Evolutionary conservation across 2,113 vertebrate genomes (phyloP).

Genomic region (Elaphurus davidianus): DNA sequence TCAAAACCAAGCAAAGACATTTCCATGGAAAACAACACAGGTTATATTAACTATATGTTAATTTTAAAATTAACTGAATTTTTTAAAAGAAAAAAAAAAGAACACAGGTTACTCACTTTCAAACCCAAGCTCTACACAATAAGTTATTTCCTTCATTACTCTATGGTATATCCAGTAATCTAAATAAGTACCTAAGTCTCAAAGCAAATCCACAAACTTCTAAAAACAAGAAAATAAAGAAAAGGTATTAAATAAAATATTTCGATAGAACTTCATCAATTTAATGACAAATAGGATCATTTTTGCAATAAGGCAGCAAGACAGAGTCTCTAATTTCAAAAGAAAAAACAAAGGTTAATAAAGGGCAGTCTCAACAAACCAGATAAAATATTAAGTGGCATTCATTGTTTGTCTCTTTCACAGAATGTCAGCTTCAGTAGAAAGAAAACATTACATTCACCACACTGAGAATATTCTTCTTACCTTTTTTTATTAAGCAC

Average conservation of each 20-base stretch:
- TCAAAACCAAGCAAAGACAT: background rate
- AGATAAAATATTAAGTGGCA: conserved; percentile 31
- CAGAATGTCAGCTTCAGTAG: background rate
- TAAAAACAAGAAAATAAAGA: background rate
- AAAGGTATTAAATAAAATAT: background rate
- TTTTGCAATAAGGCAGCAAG: background rate
- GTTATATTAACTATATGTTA: background rate
- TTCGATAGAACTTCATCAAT: conserved; percentile 9
- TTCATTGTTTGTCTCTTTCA: background rate
- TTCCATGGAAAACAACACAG: background rate
- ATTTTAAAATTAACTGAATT: background rate
- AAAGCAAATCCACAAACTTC: background rate
- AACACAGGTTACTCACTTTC: background rate
- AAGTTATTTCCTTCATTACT: background rate
- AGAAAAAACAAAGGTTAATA: background rate
- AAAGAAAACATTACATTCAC: background rate
- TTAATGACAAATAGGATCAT: conserved; percentile 4
- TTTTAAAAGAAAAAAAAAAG: background rate
- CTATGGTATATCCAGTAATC: background rate
- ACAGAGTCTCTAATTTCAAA: background rate
- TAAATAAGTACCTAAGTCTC: background rate
- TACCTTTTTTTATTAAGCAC: background rate
- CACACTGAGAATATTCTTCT: background rate
- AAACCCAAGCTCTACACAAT: background rate
- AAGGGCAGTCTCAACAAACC: background rate